Base-by-base conservation (phyloP, 2,797 vertebrate genomes). In the Leptodactylus fallax region DNA sequence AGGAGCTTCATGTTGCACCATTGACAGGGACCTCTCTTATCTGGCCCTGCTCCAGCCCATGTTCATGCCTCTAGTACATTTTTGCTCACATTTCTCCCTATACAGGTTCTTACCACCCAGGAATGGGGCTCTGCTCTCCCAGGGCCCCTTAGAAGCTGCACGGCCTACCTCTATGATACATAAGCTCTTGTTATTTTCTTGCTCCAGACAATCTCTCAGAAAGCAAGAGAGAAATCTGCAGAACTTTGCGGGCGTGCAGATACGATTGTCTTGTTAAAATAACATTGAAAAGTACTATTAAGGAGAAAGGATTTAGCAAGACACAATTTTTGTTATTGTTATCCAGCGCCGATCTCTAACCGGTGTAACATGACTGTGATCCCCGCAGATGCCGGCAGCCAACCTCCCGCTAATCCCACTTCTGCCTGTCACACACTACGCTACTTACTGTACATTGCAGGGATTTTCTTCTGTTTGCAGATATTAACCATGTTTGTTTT, bases 401-500 rank as follows among this genome's bases (percentile, higher is more conserved):
- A 60, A 87, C 76, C 47, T 21, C 63, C 74, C 16, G 14, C 61
- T 88, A 84, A 88, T 88, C 63, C 79, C 49, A 25, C 45, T 67
- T 21, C 36, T 84, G 13, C 51, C 65, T 76, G 19, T 69, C 79
- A 67, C 21, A 56, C 60, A 69, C 74, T 60, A 14, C 51, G 55
- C 87, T 79, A 71, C 63, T 51, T 84, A 79, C 58, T 51, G 86
- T 55, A 77, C 81, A 67, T 60, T 7, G 27, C 72, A 13, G 61
- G 81, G 81, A 79, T 84, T 84, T 72, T 7, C 51, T 84, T 79
- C 53, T 88, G 87, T 84, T 79, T 88, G 74, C 81, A 79, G 19
- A 60, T 84, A 84, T 71, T 87, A 84, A 51, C 27, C 23, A 45
- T 84, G 74, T 84, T 88, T 88, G 77, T 84, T 72, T 87, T 82